phyloP scores from a whole-genome alignment of 2,888 invertebrate species.

The Erannis defoliaria region DNA sequence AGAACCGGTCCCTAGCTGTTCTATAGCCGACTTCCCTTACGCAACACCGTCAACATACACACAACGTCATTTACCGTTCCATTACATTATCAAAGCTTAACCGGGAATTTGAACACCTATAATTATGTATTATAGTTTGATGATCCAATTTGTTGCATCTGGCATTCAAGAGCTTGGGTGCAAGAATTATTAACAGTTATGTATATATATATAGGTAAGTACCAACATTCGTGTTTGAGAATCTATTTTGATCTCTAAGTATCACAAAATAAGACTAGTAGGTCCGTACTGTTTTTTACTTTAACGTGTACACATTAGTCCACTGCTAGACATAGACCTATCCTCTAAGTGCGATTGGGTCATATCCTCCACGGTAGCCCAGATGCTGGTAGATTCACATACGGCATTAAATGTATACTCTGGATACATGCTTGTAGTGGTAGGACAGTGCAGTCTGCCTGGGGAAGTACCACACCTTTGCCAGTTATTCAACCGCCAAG shows the following conservation, averaged over 20 bases:
- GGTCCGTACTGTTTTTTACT: too few relatives aligned
- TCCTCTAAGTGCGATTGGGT: too few relatives aligned
- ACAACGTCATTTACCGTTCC: slow-evolving; percentile 31
- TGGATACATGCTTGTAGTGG: too few relatives aligned
- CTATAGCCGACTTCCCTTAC: slow-evolving; percentile 52
- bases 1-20: slow-evolving; percentile 58
- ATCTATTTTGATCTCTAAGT: neutral
- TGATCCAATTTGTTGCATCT: slow-evolving; percentile 10
- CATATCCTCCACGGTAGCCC: too few relatives aligned
- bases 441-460: too few relatives aligned
- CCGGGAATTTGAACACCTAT: slow-evolving; percentile 3
- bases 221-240: neutral
- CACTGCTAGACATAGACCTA: too few relatives aligned
- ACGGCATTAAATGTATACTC: too few relatives aligned
- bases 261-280: too few relatives aligned
- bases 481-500: too few relatives aligned
- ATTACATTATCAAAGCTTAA: slow-evolving; percentile 29
- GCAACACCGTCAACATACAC: slow-evolving; percentile 50
- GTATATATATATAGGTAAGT: neutral
- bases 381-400: too few relatives aligned
- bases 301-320: too few relatives aligned
- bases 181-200: neutral
- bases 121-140: slow-evolving; percentile 12
- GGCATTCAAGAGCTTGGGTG: neutral
- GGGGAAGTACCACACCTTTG: too few relatives aligned